A percentile compares a stretch with the other conserved stretches of the same genome.
Conservation (phyloP, 2,797 vertebrate genomes). For the Acridotheres tristis region DNA sequence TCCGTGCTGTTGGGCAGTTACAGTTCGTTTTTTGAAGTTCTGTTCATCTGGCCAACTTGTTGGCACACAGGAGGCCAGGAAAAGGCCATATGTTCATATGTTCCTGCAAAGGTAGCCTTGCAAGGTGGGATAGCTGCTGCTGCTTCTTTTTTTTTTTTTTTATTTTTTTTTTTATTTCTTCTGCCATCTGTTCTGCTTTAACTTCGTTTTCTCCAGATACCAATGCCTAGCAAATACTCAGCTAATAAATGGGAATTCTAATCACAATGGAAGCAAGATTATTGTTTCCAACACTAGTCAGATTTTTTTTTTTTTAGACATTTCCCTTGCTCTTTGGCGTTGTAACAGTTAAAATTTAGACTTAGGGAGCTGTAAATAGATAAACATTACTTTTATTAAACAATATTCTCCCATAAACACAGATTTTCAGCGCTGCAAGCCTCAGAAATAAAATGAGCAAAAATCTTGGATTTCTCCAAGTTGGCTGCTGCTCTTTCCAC, state of each 20-base stretch:
- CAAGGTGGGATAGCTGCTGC: not conserved
- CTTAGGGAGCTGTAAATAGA: not conserved
- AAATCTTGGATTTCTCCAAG: not conserved
- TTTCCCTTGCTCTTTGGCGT: not conserved
- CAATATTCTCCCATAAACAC: fast-evolving
- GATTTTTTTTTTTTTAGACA: not conserved
- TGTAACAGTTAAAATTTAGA: not conserved
- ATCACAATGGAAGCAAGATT: not conserved
- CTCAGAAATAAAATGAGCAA: not conserved
- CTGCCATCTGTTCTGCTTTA: not conserved
- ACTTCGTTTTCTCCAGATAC: not conserved
- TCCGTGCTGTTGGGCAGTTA: not conserved
- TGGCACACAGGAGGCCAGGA: not conserved
- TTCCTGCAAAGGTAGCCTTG: not conserved
- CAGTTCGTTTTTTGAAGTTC: not conserved
- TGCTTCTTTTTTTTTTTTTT: not conserved
- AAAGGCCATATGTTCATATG: not conserved
- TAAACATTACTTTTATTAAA: not conserved
- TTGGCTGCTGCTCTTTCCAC: not conserved
- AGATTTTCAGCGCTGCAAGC: fast-evolving
- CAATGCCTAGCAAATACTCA: fast-evolving
- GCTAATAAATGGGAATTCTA: not conserved
- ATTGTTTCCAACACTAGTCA: not conserved
- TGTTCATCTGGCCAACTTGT: not conserved
- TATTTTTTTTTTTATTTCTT: not conserved